These are phyloP conservation scores for Sitobion miscanthi DNA, from an alignment of 1,140 invertebrate species.

Conservation along the genomic window DNA sequence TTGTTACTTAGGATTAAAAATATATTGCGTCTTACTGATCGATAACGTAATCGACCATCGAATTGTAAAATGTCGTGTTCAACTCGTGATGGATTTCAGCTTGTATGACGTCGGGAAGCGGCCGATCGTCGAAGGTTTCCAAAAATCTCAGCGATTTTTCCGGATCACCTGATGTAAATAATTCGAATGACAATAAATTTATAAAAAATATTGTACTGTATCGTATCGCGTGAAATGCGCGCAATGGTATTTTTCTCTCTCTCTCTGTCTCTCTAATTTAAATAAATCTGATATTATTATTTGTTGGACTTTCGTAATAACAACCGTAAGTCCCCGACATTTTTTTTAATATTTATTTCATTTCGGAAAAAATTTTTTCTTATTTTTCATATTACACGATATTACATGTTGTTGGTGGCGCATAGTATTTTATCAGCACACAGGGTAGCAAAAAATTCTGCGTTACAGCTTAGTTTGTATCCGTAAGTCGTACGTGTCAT, in stretches of 20 bases:
- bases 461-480: not conserved
- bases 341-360: too few species aligned
- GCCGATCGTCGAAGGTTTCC: not conserved
- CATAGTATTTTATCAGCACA: not conserved
- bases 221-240: not conserved
- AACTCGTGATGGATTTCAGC: not conserved
- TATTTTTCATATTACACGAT: not conserved
- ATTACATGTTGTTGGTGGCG: not conserved
- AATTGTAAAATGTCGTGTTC: not conserved
- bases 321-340: not conserved
- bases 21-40: conserved; percentile 10
- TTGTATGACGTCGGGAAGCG: not conserved
- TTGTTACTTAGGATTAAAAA: not conserved
- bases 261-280: not conserved
- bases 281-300: not conserved
- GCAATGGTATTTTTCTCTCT: not conserved
- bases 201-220: not conserved
- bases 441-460: not conserved
- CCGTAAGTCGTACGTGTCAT: too few species aligned
- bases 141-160: not conserved
- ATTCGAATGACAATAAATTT: not conserved
- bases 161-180: not conserved
- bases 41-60: not conserved
- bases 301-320: not conserved
- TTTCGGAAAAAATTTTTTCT: not conserved